Percentiles rank a stretch among this genome's conserved stretches.
Evolutionary conservation across 92 coral and sea anemone genomes (phyloP).

Genomic region (Palythoa grandis): DNA sequence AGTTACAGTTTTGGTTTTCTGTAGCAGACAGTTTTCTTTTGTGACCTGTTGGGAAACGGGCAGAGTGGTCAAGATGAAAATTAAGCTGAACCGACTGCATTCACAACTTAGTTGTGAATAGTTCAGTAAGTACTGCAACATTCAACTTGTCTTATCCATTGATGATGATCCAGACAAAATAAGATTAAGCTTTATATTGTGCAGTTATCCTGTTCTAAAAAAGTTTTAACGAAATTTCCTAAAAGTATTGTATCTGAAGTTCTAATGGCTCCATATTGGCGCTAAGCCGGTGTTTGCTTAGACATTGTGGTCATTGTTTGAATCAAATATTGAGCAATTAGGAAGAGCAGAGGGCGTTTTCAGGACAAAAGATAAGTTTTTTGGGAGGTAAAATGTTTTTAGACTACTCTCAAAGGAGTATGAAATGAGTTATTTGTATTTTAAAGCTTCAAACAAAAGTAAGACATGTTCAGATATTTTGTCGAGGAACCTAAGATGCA

Average conservation of each 20-base stretch:
- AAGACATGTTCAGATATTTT: not conserved
- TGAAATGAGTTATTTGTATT: not conserved
- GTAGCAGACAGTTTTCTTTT: constrained; percentile 23
- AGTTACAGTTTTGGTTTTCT: constrained; percentile 40
- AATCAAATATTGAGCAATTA: not conserved
- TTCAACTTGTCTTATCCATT: not conserved
- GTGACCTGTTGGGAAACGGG: constrained; percentile 13
- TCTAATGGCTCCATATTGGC: constrained; percentile 9
- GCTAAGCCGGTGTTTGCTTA: constrained; percentile 20
- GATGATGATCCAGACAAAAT: not conserved
- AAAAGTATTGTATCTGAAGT: not conserved
- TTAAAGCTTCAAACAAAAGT: not conserved
- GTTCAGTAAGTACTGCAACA: not conserved
- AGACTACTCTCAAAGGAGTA: not conserved
- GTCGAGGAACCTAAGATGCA: not conserved
- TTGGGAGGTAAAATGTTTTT: not conserved
- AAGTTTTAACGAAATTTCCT: not conserved
- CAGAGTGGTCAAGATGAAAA: not conserved
- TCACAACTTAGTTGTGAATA: not conserved
- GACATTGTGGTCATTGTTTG: not conserved
- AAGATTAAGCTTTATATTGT: not conserved
- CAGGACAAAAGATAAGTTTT: not conserved
- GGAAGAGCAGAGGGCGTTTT: not conserved
- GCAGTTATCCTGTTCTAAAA: not conserved
- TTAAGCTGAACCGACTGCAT: not conserved